These are phyloP conservation scores for Drosophila histrio DNA, from an alignment of 2,888 invertebrate genomes.

Conservation along the genomic window DNA sequence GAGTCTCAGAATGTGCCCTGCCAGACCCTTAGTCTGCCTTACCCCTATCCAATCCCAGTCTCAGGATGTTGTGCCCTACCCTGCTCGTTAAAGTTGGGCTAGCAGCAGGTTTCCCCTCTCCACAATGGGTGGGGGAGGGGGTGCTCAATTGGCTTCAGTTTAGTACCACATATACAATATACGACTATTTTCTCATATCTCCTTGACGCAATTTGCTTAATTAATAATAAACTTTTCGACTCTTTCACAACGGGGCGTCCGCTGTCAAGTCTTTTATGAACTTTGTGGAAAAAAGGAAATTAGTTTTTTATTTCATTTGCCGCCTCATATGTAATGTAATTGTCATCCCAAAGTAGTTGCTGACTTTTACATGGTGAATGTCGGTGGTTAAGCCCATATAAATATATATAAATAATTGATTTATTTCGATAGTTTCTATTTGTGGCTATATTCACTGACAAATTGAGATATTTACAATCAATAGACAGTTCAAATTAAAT, in stretches of 20 bases:
- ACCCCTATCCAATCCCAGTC: neutral
- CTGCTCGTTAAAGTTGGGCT: slow-evolving; percentile 37
- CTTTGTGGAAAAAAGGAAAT: slow-evolving; percentile 7
- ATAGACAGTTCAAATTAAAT: too few relatives aligned
- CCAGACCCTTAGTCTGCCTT: too few relatives aligned
- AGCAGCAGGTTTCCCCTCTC: slow-evolving; percentile 18
- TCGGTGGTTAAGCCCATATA: neutral
- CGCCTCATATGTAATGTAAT: slow-evolving; percentile 12
- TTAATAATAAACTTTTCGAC: slow-evolving; percentile 64
- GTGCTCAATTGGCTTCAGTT: slow-evolving; percentile 29
- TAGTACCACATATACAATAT: slow-evolving; percentile 10
- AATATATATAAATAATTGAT: too few relatives aligned
- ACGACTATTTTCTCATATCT: slow-evolving; percentile 30
- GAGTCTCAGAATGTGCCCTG: neutral
- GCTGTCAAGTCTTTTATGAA: neutral
- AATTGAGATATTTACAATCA: too few relatives aligned
- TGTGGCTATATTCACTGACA: too few relatives aligned
- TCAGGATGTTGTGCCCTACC: neutral
- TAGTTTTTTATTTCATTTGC: slow-evolving; percentile 27
- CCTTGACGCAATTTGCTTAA: slow-evolving; percentile 66
- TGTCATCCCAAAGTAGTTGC: neutral
- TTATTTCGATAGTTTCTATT: too few relatives aligned
- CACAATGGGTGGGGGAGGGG: neutral
- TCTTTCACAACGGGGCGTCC: too few relatives aligned
- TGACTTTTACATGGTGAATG: neutral